phyloP scores from a whole-genome alignment of 2,113 vertebrate genomes.

The Passer domesticus region DNA sequence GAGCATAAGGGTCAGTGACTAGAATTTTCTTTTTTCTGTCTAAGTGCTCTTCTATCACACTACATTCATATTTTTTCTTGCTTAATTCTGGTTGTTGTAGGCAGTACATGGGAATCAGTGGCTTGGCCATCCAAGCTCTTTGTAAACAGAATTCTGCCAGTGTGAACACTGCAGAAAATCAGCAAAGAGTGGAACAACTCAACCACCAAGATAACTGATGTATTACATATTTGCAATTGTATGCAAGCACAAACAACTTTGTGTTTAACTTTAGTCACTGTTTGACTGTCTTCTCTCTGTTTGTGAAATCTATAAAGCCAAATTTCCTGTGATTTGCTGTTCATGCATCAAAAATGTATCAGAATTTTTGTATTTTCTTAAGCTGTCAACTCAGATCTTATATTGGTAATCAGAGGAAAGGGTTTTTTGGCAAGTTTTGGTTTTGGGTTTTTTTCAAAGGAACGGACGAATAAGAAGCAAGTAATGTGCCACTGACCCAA shows the following conservation, averaged over 20 bases:
- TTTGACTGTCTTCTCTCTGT: neutral
- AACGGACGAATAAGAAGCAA: neutral
- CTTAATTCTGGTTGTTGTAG: neutral
- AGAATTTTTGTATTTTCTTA: neutral
- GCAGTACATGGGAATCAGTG: neutral
- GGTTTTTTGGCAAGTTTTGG: neutral
- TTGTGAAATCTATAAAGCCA: neutral
- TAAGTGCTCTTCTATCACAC: neutral
- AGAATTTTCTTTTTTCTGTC: neutral
- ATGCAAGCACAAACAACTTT: neutral
- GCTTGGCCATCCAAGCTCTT: neutral
- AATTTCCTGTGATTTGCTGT: neutral
- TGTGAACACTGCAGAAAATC: neutral
- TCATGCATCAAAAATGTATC: neutral
- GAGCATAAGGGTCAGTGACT: neutral
- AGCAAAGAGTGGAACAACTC: neutral
- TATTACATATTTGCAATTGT: neutral
- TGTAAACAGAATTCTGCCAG: neutral
- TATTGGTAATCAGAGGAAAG: neutral
- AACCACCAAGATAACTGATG: neutral
- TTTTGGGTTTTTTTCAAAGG: neutral
- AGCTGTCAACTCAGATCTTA: neutral
- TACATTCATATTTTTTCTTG: neutral
- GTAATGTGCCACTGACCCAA: neutral
- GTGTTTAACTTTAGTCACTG: neutral